Conservation (phyloP, 2,797 vertebrate species). For the Cuniculus paca region DNA sequence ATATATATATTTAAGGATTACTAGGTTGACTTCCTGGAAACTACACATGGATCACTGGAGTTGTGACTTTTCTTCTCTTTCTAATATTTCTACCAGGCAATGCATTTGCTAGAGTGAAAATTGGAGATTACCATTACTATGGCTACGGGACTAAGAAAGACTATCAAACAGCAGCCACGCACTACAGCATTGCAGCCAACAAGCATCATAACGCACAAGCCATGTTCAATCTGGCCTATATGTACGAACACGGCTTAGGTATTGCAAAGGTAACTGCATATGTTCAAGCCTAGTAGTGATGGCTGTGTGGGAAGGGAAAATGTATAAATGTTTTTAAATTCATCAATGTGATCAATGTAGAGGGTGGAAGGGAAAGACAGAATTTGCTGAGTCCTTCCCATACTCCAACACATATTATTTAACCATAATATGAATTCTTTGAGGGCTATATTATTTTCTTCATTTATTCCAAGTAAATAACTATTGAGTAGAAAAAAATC, state of each 20-base stretch:
- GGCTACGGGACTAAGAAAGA: conserved; percentile 85
- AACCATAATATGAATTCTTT: not conserved
- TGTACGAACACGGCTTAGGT: conserved; percentile 87
- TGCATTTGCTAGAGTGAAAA: conserved; percentile 85
- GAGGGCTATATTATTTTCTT: conserved; percentile 15
- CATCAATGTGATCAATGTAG: not conserved
- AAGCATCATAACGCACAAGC: conserved; percentile 84
- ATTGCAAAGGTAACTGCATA: conserved; percentile 81
- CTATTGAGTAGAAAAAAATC: not conserved
- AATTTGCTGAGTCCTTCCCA: not conserved
- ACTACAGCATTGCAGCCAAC: conserved; percentile 84
- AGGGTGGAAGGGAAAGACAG: conserved; percentile 22
- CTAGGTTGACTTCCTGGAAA: conserved; percentile 44
- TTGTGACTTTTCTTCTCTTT: conserved; percentile 58
- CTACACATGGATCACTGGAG: not conserved
- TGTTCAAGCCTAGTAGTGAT: not conserved
- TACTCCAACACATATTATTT: not conserved
- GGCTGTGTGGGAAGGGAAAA: not conserved
- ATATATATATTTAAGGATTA: not conserved
- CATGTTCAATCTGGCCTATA: conserved; percentile 88
- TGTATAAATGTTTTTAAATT: conserved; percentile 51
- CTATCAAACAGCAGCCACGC: conserved; percentile 81
- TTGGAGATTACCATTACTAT: conserved; percentile 87
- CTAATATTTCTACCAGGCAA: conserved; percentile 82
- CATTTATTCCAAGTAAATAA: conserved; percentile 28